Evolutionary conservation across 2,888 invertebrate genomes (phyloP).

Genomic region (Stegophylla sp.): DNA sequence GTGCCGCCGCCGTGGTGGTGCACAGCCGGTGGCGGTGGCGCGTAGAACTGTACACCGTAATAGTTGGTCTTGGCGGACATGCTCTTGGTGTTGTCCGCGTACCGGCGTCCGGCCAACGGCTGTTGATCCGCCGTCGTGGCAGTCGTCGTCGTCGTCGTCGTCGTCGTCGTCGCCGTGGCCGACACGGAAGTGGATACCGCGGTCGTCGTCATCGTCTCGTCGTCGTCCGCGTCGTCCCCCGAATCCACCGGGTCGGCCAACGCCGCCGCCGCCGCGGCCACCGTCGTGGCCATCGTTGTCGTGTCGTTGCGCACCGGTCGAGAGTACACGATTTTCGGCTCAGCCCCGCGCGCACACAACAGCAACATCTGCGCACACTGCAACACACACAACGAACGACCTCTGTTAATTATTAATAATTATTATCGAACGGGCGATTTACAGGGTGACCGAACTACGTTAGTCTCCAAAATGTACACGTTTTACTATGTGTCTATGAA

Average conservation of each 20-base stretch:
- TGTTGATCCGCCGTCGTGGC: neutral
- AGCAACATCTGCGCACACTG: constrained; percentile 37
- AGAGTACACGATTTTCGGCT: constrained; percentile 16
- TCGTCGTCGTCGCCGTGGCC: neutral
- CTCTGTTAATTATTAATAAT: no score
- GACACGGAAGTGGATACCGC: neutral
- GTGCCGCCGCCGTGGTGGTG: neutral
- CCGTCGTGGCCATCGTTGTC: neutral
- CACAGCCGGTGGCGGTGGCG: constrained; percentile 40
- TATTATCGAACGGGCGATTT: neutral
- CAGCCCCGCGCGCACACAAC: constrained; percentile 11
- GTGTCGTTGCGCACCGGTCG: constrained; percentile 25
- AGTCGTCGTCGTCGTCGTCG: neutral
- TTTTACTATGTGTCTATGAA: no score
- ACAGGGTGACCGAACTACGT: no score
- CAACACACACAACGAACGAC: no score
- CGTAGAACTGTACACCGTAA: constrained; percentile 42
- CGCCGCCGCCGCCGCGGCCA: neutral
- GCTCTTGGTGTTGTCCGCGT: constrained; percentile 36
- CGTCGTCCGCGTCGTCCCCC: neutral
- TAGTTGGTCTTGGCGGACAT: constrained; percentile 31
- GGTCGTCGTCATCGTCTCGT: neutral
- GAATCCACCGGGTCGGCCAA: neutral
- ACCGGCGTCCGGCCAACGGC: neutral
- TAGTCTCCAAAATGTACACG: no score